These are phyloP conservation scores for Archivesica marissinica DNA, from an alignment of 1,140 invertebrate species.

Conservation along the genomic window DNA sequence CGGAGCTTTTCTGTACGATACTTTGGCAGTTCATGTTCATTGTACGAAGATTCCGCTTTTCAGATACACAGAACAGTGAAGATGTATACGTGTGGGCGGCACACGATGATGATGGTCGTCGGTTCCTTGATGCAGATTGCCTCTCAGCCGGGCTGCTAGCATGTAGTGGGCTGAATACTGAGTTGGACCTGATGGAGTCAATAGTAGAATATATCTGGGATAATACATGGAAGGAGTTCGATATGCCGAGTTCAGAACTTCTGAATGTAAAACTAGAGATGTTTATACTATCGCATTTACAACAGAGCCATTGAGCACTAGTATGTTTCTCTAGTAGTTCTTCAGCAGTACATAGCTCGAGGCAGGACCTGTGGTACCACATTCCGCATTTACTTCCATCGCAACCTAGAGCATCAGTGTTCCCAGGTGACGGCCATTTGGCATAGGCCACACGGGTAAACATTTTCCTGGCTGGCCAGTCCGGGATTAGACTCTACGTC, in stretches of 20 bases:
- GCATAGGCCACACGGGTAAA: constrained; percentile 61
- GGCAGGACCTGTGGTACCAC: constrained; percentile 57
- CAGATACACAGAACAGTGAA: neutral
- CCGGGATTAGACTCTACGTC: constrained; percentile 58
- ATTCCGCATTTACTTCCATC: constrained; percentile 55
- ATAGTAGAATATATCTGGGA: constrained; percentile 11
- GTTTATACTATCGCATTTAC: constrained; percentile 53
- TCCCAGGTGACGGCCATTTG: constrained; percentile 45
- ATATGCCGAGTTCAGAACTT: constrained; percentile 19
- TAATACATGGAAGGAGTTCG: constrained; percentile 31
- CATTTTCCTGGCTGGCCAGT: constrained; percentile 1
- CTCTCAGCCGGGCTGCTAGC: constrained; percentile 31
- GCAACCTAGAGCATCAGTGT: constrained; percentile 22
- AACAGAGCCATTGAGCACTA: constrained; percentile 42
- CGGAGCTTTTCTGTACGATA: constrained; percentile 58
- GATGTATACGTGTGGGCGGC: neutral
- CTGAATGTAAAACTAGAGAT: constrained; percentile 30
- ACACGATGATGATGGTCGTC: neutral
- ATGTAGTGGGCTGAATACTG: constrained; percentile 34
- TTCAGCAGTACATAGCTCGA: constrained; percentile 28
- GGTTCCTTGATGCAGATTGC: neutral
- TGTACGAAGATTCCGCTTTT: constrained; percentile 42
- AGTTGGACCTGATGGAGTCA: constrained; percentile 14
- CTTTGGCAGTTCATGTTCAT: constrained; percentile 63
- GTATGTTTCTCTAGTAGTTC: constrained; percentile 49